Conservation (phyloP, 1,140 invertebrate species). For the Saccostrea glomerata region DNA sequence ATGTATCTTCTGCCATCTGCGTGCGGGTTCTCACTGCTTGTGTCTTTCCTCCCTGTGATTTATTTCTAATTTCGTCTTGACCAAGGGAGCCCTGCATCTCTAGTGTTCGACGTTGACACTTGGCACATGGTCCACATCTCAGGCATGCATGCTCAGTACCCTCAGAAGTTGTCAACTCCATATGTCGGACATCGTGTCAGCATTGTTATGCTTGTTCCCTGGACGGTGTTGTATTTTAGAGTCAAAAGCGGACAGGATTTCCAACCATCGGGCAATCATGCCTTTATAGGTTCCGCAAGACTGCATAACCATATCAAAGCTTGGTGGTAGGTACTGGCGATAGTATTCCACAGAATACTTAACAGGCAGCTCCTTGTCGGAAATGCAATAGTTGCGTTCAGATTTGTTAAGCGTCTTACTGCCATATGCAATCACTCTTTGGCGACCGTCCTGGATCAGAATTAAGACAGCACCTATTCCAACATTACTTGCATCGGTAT, state of each 20-base stretch:
- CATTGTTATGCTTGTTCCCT: slow-evolving; percentile 66
- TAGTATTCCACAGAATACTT: slow-evolving; percentile 57
- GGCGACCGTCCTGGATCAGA: slow-evolving; percentile 62
- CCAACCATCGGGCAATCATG: slow-evolving; percentile 64
- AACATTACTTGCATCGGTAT: slow-evolving; percentile 63
- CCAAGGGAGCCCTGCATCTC: slow-evolving; percentile 16
- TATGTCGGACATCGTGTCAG: slow-evolving; percentile 58
- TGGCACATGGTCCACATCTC: slow-evolving; percentile 43
- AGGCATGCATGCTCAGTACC: background rate
- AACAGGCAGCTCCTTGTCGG: slow-evolving; percentile 62
- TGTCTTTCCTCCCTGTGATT: too few relatives aligned
- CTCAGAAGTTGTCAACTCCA: background rate
- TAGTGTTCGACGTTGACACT: slow-evolving; percentile 34
- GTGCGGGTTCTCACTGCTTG: too few relatives aligned
- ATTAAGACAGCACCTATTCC: slow-evolving; percentile 69
- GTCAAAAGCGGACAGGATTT: slow-evolving; percentile 65
- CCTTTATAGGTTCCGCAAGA: slow-evolving; percentile 56
- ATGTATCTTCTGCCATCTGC: too few relatives aligned
- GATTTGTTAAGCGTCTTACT: slow-evolving; percentile 62
- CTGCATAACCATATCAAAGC: slow-evolving; percentile 61
- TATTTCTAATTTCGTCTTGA: too few relatives aligned
- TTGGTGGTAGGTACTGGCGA: slow-evolving; percentile 60
- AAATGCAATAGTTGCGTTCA: slow-evolving; percentile 75
- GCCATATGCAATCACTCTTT: slow-evolving; percentile 64
- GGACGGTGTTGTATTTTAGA: slow-evolving; percentile 61